phyloP scores from a whole-genome alignment of 2,888 invertebrate species.

The Deilephila porcellus region DNA sequence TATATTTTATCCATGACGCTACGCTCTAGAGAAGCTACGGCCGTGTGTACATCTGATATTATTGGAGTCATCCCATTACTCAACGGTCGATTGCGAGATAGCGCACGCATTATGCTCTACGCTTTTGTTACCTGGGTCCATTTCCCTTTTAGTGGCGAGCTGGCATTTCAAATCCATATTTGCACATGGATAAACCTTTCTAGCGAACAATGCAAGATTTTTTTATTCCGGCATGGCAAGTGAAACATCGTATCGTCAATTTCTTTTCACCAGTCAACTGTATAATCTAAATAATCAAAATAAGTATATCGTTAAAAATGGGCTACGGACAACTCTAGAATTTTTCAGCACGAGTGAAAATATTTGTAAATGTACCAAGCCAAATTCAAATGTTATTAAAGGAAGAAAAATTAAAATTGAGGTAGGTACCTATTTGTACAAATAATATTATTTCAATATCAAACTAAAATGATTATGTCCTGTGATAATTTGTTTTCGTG shows the following conservation, averaged over 20 bases:
- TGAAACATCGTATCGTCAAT: neutral
- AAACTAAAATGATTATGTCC: too few relatives aligned
- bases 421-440: too few relatives aligned
- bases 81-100: constrained; percentile 63
- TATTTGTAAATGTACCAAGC: too few relatives aligned
- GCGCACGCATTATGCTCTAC: constrained; percentile 61
- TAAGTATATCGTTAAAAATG: too few relatives aligned
- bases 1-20: neutral
- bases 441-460: too few relatives aligned
- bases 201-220: neutral
- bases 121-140: constrained; percentile 56
- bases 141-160: constrained; percentile 50
- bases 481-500: too few relatives aligned
- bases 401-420: too few relatives aligned
- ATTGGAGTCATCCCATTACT: constrained; percentile 70
- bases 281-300: too few relatives aligned
- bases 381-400: too few relatives aligned
- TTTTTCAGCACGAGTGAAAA: too few relatives aligned
- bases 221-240: too few relatives aligned
- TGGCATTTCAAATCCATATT: constrained; percentile 21
- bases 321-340: too few relatives aligned
- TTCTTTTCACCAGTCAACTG: neutral
- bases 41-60: constrained; percentile 52
- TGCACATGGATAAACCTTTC: constrained; percentile 11
- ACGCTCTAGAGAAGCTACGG: constrained; percentile 36